Evolutionary conservation across 2,888 invertebrate species (phyloP).

Genomic region (Fragum sueziense): DNA sequence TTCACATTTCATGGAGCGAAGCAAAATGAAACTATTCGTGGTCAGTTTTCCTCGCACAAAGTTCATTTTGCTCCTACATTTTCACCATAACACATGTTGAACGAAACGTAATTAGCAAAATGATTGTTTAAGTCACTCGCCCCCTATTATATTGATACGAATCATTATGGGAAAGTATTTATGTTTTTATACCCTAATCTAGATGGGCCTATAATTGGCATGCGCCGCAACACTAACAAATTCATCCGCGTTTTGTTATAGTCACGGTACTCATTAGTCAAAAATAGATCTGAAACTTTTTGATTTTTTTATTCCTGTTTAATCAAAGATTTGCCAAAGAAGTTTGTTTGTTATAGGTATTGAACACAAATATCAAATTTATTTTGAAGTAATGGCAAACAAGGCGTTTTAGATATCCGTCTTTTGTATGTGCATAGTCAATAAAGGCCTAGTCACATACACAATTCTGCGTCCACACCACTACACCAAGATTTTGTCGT

Average conservation of each 20-base stretch:
- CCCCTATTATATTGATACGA: background rate
- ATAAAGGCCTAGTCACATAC: too few relatives aligned
- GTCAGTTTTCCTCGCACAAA: too few relatives aligned
- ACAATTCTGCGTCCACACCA: too few relatives aligned
- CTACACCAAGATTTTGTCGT: too few relatives aligned
- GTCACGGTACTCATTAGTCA: constrained; percentile 32
- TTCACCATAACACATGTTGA: constrained; percentile 38
- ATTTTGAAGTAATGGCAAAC: too few relatives aligned
- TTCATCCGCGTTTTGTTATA: constrained; percentile 19
- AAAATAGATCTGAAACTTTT: constrained; percentile 4
- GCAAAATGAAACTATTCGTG: background rate
- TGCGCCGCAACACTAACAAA: constrained; percentile 18
- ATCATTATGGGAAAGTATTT: constrained; percentile 15
- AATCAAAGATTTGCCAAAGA: too few relatives aligned
- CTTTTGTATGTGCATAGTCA: too few relatives aligned
- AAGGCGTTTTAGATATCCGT: too few relatives aligned
- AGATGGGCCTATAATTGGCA: constrained; percentile 36
- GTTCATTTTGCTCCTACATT: too few relatives aligned
- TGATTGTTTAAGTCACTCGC: constrained; percentile 20
- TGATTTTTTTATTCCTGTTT: too few relatives aligned
- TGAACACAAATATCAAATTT: too few relatives aligned
- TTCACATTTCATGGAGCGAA: background rate
- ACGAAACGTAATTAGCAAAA: constrained; percentile 25
- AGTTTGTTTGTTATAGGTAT: too few relatives aligned
- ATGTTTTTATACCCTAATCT: constrained; percentile 37